Base-by-base conservation (phyloP, 2,888 invertebrate species). In the Pristionchus mayeri region DNA sequence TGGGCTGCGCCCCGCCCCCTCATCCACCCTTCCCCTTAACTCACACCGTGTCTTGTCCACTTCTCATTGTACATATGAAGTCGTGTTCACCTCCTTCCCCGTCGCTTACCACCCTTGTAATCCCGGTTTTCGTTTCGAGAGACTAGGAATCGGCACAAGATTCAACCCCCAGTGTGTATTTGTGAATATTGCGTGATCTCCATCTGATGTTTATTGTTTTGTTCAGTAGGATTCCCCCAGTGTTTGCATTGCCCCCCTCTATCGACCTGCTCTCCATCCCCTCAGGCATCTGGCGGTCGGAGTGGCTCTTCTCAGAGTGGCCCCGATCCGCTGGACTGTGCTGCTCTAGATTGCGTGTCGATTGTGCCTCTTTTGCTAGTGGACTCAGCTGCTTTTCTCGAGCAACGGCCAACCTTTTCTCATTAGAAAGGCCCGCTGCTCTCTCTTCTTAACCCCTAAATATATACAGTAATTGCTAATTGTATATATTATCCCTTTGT, bases 391-490 rank as follows among this genome's bases (percentile, higher is more conserved):
- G 30, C 71, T 13, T 18, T 9, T 44, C 21, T 44, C 13, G 13
- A 27, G 76, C 50, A 78, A 30, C 30, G 76, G 48, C 6, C 76
- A n/a, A 78, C 30, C 76, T 78, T 78, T 78, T 78, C 76, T 78
- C 76, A 78, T 78, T 78, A 78, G 76, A 78, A 78, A 78, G 76
- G 40, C 76, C 76, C 76, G 30, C 76, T 50, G 6, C 40, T 24
- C 16, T 50, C 30, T 50, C 48, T 27, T 78, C 50, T 78, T 13
- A 44, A 6, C 24, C 30, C 27, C 34, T 9, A 16, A 24, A 37
- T 71, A 71, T 71, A 71, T 71, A n/a, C 71, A 40, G 67, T 67
- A 67, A 71, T 44, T 40, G 71, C 71, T 71, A 71, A 71, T 71
- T 71, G 71, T 71, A 71, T 71, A 44, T 71, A 71, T 44, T 71